phyloP scores from a whole-genome alignment of 2,113 vertebrate genomes.

The Gambusia affinis region DNA sequence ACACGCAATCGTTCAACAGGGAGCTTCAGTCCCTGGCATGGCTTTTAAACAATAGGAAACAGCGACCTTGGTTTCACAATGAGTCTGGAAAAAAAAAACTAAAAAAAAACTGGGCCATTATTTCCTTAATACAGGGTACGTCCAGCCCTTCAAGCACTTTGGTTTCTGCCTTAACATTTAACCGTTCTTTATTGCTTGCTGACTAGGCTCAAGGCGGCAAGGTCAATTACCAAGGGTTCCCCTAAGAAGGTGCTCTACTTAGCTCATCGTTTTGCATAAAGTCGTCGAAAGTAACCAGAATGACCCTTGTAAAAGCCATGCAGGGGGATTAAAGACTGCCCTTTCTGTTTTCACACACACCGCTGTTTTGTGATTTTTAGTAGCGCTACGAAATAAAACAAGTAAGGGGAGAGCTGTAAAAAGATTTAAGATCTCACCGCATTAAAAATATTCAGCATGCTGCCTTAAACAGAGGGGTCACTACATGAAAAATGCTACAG shows the following conservation, averaged over 20 bases:
- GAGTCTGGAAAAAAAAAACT: slow-evolving; percentile 83
- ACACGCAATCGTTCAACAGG: slow-evolving; percentile 33
- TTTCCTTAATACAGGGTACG: slow-evolving; percentile 73
- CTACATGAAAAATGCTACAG: slow-evolving; percentile 59
- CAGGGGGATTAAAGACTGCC: slow-evolving; percentile 51
- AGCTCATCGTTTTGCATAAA: slow-evolving; percentile 69
- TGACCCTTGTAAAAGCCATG: slow-evolving; percentile 59
- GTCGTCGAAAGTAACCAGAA: slow-evolving; percentile 65
- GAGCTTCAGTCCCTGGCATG: slow-evolving; percentile 72
- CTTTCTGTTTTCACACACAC: slow-evolving; percentile 62
- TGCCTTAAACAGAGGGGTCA: slow-evolving; percentile 54
- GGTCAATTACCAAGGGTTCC: slow-evolving; percentile 77
- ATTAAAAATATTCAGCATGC: slow-evolving; percentile 64
- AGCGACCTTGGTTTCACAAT: slow-evolving; percentile 82
- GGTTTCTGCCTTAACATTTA: slow-evolving; percentile 78
- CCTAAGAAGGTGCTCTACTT: slow-evolving; percentile 69
- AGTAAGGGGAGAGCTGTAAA: slow-evolving; percentile 36
- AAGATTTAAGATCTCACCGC: slow-evolving; percentile 44
- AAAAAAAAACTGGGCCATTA: slow-evolving; percentile 72
- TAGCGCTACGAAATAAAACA: slow-evolving; percentile 32
- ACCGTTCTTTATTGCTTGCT: slow-evolving; percentile 79
- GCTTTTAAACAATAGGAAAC: slow-evolving; percentile 78
- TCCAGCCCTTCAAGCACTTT: slow-evolving; percentile 78
- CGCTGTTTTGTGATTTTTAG: slow-evolving; percentile 41
- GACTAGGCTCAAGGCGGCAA: slow-evolving; percentile 76